phyloP scores from a whole-genome alignment of 2,113 vertebrate genomes.

The Columba janthina region DNA sequence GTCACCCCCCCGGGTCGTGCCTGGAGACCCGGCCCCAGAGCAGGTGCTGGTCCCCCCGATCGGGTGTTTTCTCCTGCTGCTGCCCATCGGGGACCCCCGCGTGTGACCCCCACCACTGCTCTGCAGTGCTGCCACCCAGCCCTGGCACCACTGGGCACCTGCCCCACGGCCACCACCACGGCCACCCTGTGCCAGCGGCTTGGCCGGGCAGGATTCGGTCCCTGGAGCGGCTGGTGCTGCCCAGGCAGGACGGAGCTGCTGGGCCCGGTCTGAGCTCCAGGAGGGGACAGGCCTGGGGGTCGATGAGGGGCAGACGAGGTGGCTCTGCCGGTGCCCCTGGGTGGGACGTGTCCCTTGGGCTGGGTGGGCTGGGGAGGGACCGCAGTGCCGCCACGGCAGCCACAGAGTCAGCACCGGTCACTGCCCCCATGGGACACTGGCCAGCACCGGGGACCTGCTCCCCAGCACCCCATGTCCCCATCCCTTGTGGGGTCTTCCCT shows the following conservation, averaged over 20 bases:
- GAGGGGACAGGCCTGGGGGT: not conserved
- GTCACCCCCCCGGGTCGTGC: accelerated
- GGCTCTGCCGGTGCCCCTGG: too few species aligned
- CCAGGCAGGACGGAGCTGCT: too few species aligned
- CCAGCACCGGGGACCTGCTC: not conserved
- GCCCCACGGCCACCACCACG: too few species aligned
- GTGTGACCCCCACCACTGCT: too few species aligned
- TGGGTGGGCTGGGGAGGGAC: not conserved
- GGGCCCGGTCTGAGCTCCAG: not conserved
- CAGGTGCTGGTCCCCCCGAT: too few species aligned
- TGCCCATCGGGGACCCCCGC: not conserved
- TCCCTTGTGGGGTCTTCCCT: not conserved
- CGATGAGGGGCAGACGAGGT: not conserved
- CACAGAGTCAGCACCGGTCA: accelerated
- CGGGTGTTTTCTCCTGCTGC: too few species aligned
- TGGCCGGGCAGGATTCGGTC: too few species aligned
- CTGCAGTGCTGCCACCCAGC: too few species aligned
- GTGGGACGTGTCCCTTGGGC: not conserved
- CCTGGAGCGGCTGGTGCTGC: too few species aligned
- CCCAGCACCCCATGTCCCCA: not conserved
- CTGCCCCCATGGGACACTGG: not conserved
- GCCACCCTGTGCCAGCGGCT: too few species aligned
- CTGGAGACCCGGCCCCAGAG: accelerated
- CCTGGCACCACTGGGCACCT: too few species aligned
- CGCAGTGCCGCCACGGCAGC: not conserved